Conservation (phyloP, 2,888 invertebrate genomes). For the Trichopoda pennipes region DNA sequence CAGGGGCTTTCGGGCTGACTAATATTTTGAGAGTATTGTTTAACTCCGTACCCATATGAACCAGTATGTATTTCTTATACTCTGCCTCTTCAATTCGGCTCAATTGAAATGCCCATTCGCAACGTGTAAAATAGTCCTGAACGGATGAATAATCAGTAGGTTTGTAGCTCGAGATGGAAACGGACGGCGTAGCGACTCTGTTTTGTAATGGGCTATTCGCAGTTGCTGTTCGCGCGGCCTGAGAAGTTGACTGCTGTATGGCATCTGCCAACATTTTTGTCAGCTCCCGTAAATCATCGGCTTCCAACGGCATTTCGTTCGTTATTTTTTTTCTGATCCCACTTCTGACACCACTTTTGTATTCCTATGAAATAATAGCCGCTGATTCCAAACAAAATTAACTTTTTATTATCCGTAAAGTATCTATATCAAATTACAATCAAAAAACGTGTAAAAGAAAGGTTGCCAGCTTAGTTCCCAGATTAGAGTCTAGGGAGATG, state of each 20-base stretch:
- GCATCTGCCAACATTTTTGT: constrained; percentile 24
- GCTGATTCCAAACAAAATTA: too few species aligned
- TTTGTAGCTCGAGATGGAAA: constrained; percentile 4
- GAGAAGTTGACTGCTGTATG: constrained; percentile 5
- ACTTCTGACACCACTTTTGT: constrained; percentile 36
- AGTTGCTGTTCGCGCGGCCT: too few species aligned
- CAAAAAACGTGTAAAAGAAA: too few species aligned
- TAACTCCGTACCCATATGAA: constrained; percentile 33
- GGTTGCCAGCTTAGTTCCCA: too few species aligned
- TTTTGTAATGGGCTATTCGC: not conserved
- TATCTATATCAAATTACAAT: too few species aligned
- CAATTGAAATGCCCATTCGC: constrained; percentile 33
- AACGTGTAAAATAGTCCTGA: constrained; percentile 26
- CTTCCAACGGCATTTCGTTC: not conserved
- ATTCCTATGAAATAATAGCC: too few species aligned
- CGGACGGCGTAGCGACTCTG: constrained; percentile 11
- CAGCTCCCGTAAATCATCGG: not conserved
- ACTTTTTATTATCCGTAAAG: too few species aligned
- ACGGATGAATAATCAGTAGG: too few species aligned
- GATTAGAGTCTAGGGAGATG: too few species aligned
- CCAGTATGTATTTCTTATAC: constrained; percentile 21
- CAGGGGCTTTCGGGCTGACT: not conserved
- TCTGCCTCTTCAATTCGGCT: not conserved
- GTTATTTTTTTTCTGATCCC: not conserved
- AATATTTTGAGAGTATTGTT: constrained; percentile 32